phyloP scores from a whole-genome alignment of 2,797 vertebrate species.

The Xiphophorus birchmanni region DNA sequence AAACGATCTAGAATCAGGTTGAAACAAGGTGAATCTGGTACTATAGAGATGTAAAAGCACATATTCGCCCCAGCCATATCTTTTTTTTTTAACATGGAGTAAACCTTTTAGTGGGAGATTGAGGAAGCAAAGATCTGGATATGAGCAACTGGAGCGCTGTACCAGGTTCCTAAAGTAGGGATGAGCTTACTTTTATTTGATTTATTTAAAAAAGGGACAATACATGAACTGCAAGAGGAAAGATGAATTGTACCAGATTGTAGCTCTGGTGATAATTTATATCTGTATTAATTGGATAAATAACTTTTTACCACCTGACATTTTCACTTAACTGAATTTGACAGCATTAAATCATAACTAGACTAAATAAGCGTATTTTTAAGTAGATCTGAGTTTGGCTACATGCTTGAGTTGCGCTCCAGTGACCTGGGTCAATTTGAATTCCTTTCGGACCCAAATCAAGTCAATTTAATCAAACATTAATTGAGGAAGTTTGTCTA shows the following conservation, averaged over 20 bases:
- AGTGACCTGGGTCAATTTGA: neutral
- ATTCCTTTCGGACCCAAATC: neutral
- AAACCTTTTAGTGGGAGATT: neutral
- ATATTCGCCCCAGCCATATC: neutral
- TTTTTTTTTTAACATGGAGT: neutral
- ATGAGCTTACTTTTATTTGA: neutral
- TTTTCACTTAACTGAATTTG: neutral
- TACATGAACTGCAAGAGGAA: too few species aligned
- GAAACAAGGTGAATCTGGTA: neutral
- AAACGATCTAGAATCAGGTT: neutral
- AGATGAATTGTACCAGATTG: too few species aligned
- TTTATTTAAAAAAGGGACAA: too few species aligned
- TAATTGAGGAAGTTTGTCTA: neutral
- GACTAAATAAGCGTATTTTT: neutral
- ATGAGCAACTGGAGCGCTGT: neutral
- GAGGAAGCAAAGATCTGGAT: neutral
- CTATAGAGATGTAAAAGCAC: neutral
- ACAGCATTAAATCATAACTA: neutral
- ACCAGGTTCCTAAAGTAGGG: neutral
- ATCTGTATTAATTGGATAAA: neutral
- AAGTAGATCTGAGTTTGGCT: neutral
- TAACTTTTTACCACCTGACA: neutral
- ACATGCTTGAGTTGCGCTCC: neutral
- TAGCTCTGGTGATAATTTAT: too few species aligned
- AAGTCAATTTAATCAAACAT: neutral